Conservation (phyloP, 2,797 vertebrate species). For the Leptodactylus fallax region DNA sequence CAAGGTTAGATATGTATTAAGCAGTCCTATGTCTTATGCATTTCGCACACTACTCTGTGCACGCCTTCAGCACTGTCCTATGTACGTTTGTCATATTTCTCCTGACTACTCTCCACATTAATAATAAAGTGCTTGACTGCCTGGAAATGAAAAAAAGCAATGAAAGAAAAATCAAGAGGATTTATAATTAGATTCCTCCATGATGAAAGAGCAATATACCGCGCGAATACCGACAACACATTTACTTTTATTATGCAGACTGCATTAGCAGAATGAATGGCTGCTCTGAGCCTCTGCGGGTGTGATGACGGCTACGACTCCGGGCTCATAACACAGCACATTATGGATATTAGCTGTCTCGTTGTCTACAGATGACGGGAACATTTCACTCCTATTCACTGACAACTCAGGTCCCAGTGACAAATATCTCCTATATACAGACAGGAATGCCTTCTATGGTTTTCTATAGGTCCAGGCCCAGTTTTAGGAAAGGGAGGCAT, state of each 20-base stretch:
- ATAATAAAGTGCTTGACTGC: too few species aligned
- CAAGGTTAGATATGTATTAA: too few species aligned
- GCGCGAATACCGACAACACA: background rate
- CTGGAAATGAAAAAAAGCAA: background rate
- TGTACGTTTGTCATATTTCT: too few species aligned
- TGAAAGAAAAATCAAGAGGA: background rate
- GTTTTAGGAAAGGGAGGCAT: too few species aligned
- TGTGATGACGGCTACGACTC: background rate
- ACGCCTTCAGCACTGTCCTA: too few species aligned
- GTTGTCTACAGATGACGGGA: background rate
- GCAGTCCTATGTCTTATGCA: too few species aligned
- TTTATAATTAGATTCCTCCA: background rate
- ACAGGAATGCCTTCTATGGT: too few species aligned
- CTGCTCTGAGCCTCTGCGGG: background rate
- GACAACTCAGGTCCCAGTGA: background rate
- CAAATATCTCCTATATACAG: background rate
- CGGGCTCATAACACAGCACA: too few species aligned
- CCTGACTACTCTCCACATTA: too few species aligned
- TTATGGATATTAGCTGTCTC: background rate
- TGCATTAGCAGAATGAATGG: background rate
- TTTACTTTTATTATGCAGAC: constrained; percentile 5
- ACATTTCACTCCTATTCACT: background rate
- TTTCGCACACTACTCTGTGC: too few species aligned
- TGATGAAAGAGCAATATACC: background rate
- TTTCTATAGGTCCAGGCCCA: too few species aligned